These are phyloP conservation scores for Orchestia grillus DNA, from an alignment of 1,140 invertebrate species.

Conservation along the genomic window DNA sequence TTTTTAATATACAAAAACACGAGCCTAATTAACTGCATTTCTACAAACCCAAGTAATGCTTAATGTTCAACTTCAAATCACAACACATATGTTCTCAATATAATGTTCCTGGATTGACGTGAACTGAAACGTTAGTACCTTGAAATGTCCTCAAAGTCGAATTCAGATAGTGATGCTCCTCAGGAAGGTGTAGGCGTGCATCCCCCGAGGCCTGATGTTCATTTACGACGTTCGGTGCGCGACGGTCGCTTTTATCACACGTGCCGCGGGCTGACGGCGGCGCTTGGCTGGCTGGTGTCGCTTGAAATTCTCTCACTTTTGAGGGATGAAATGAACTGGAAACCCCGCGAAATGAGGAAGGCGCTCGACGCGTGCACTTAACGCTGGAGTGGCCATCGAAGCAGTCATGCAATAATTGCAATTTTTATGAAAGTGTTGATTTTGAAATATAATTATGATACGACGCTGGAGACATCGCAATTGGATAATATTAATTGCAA, in stretches of 20 bases:
- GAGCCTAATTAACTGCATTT: neutral
- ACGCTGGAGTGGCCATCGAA: neutral
- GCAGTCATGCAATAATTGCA: neutral
- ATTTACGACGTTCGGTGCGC: neutral
- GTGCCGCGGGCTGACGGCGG: neutral
- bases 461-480: neutral
- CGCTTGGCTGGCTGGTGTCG: neutral
- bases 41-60: neutral
- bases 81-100: neutral
- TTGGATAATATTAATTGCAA: neutral
- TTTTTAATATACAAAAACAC: neutral
- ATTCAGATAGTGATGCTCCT: neutral
- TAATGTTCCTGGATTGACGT: neutral
- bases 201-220: neutral
- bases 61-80: neutral
- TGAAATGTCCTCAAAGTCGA: neutral
- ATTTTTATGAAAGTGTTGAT: neutral
- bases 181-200: neutral
- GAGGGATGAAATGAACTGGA: constrained; percentile 12
- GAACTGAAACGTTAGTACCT: neutral
- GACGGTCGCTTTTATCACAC: neutral
- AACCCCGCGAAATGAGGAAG: constrained; percentile 41
- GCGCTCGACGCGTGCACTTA: neutral
- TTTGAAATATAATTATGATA: neutral
- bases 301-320: constrained; percentile 36